Evolutionary conservation across 2,797 vertebrate species (phyloP).

Genomic region (Chaenodraco wilsoni): DNA sequence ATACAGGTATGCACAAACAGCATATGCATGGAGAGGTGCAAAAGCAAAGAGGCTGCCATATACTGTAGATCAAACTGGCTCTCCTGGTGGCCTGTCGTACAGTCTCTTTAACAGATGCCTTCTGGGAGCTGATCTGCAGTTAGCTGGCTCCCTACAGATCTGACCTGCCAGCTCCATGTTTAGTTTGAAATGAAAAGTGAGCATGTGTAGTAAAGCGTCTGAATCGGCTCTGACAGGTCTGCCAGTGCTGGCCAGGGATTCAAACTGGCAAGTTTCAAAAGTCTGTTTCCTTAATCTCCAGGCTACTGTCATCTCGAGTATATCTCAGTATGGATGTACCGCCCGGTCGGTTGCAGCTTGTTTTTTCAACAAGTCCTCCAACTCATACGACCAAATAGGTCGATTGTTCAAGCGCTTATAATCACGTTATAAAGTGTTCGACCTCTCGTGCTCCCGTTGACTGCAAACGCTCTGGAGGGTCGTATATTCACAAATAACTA

Average conservation of each 20-base stretch:
- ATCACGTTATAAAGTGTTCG: too few species aligned
- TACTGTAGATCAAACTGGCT: too few species aligned
- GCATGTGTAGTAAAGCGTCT: slow-evolving; percentile 18
- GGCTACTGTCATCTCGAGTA: slow-evolving; percentile 21
- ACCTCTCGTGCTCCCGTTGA: too few species aligned
- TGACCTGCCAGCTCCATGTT: slow-evolving; percentile 30
- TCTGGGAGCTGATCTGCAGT: slow-evolving; percentile 26
- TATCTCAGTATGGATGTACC: slow-evolving; percentile 14
- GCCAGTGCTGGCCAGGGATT: slow-evolving; percentile 7
- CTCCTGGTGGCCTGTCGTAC: slow-evolving; percentile 1
- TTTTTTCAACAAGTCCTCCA: not conserved
- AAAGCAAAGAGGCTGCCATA: too few species aligned
- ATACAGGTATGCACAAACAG: too few species aligned
- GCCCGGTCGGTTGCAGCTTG: not conserved
- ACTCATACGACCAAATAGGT: too few species aligned
- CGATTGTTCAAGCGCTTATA: too few species aligned
- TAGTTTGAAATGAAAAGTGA: slow-evolving; percentile 21
- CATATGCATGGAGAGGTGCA: too few species aligned
- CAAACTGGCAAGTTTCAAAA: slow-evolving; percentile 9
- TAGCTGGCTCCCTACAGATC: slow-evolving; percentile 26
- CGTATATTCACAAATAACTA: too few species aligned
- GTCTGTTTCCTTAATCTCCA: slow-evolving; percentile 2
- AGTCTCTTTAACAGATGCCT: slow-evolving; percentile 1
- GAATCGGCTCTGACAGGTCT: slow-evolving; percentile 26
- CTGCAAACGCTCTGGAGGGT: too few species aligned